Conservation (phyloP, 2,113 vertebrate genomes). For the Solenodon paradoxus region DNA sequence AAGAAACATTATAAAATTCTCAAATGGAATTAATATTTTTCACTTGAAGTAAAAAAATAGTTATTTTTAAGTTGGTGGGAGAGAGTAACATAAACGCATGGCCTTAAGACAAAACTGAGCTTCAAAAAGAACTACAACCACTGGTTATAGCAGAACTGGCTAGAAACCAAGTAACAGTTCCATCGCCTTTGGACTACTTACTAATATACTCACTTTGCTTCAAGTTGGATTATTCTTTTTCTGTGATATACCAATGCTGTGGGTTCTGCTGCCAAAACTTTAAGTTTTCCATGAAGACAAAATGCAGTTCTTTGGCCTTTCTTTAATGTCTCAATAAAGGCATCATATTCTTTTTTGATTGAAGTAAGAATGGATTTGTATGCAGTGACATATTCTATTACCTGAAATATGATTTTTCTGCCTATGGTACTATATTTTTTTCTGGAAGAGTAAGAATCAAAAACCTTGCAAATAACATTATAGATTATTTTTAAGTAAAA, state of each 20-base stretch:
- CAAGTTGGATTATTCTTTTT: conserved; percentile 80
- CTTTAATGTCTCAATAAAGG: conserved; percentile 80
- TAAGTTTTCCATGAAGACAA: conserved; percentile 73
- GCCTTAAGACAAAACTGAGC: conserved; percentile 36
- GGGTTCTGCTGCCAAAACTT: conserved; percentile 68
- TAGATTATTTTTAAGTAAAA: conserved; percentile 41
- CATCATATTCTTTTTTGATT: conserved; percentile 86
- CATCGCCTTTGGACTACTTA: background rate
- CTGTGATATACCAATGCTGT: conserved; percentile 74
- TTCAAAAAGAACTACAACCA: background rate
- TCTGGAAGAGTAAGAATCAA: conserved; percentile 33
- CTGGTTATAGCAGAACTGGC: background rate
- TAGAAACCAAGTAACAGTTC: background rate
- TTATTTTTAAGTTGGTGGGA: conserved; percentile 3
- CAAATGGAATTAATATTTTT: conserved; percentile 5
- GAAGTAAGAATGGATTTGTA: conserved; percentile 84
- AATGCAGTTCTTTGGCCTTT: conserved; percentile 65
- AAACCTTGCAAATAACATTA: conserved; percentile 51
- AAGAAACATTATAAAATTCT: background rate
- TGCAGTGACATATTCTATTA: conserved; percentile 80
- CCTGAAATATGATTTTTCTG: conserved; percentile 73
- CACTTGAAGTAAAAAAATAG: background rate
- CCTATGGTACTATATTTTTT: conserved; percentile 55
- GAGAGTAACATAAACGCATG: background rate
- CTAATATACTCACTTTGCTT: conserved; percentile 79